phyloP scores from a whole-genome alignment of 2,113 vertebrate species.

The Taurulus bubalis region DNA sequence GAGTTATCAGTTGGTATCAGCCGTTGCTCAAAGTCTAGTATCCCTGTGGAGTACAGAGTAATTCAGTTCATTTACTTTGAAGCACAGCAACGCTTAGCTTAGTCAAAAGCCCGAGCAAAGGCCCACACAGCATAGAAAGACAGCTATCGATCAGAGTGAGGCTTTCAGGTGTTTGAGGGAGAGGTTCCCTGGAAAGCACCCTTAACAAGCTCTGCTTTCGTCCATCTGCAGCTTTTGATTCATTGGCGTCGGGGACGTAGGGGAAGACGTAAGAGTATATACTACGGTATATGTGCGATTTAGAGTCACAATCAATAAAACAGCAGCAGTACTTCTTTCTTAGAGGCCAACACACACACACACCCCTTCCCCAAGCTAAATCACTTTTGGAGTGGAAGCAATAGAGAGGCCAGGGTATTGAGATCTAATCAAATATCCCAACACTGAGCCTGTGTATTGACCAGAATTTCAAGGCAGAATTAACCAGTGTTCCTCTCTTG shows the following conservation, averaged over 20 bases:
- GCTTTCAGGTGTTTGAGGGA: slow-evolving; percentile 70
- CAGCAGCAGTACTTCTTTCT: slow-evolving; percentile 45
- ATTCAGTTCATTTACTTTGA: slow-evolving; percentile 68
- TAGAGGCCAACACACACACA: slow-evolving; percentile 27
- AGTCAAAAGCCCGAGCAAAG: slow-evolving; percentile 51
- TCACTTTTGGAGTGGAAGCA: slow-evolving; percentile 55
- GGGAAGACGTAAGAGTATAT: slow-evolving; percentile 57
- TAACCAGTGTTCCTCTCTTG: slow-evolving; percentile 52
- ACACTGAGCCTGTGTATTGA: slow-evolving; percentile 61
- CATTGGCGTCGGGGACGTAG: slow-evolving; percentile 51
- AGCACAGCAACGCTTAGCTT: slow-evolving; percentile 54
- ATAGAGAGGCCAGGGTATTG: slow-evolving; percentile 54
- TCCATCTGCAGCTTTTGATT: slow-evolving; percentile 72
- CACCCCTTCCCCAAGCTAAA: slow-evolving; percentile 26
- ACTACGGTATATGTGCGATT: slow-evolving; percentile 68
- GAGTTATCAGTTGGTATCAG: slow-evolving; percentile 52
- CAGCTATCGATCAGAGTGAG: slow-evolving; percentile 74
- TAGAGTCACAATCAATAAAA: slow-evolving; percentile 77
- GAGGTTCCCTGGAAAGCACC: slow-evolving; percentile 67
- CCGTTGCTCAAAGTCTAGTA: slow-evolving; percentile 48
- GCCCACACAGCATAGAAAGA: slow-evolving; percentile 55
- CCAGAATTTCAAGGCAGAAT: slow-evolving; percentile 59
- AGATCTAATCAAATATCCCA: slow-evolving; percentile 70
- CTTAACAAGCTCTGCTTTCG: slow-evolving; percentile 70
- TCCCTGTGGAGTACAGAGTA: slow-evolving; percentile 53